Evolutionary conservation across 30 jellyfish, hydroid and myxozoan genomes (phyloP).

Genomic region (Chrysaora quinquecirrha): DNA sequence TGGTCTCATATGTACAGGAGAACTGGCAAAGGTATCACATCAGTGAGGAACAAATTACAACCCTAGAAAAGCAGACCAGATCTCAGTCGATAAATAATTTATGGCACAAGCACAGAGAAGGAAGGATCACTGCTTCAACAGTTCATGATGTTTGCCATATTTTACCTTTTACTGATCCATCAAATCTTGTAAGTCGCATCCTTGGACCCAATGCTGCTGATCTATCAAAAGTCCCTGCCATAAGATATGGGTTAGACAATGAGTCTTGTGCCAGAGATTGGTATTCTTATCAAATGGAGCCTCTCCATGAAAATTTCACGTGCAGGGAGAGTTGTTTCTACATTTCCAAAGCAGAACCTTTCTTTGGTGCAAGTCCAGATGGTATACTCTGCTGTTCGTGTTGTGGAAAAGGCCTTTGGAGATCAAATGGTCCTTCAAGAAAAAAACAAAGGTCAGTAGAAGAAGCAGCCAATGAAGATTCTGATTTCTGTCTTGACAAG

Average conservation of each 20-base stretch:
- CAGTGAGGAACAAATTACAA: not conserved
- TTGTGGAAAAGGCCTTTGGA: not conserved
- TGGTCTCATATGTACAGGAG: not conserved
- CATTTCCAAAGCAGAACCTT: not conserved
- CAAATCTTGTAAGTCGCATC: not conserved
- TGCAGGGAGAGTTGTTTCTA: not conserved
- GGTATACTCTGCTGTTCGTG: not conserved
- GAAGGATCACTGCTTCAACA: not conserved
- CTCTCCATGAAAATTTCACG: not conserved
- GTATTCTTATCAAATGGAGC: not conserved
- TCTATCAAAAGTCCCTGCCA: not conserved
- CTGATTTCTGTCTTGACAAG: no score
- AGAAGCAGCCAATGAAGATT: no score
- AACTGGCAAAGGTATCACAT: not conserved
- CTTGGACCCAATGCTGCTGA: not conserved
- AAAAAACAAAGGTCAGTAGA: not conserved
- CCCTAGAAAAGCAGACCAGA: not conserved
- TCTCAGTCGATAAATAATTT: not conserved
- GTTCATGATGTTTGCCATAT: not conserved
- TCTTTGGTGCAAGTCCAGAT: not conserved
- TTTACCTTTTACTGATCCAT: not conserved
- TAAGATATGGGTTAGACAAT: not conserved
- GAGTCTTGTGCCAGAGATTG: not conserved
- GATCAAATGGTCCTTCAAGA: not conserved
- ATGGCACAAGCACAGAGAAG: not conserved